These are phyloP conservation scores for Melanophora roralis DNA, from an alignment of 2,888 invertebrate genomes.

Conservation along the genomic window DNA sequence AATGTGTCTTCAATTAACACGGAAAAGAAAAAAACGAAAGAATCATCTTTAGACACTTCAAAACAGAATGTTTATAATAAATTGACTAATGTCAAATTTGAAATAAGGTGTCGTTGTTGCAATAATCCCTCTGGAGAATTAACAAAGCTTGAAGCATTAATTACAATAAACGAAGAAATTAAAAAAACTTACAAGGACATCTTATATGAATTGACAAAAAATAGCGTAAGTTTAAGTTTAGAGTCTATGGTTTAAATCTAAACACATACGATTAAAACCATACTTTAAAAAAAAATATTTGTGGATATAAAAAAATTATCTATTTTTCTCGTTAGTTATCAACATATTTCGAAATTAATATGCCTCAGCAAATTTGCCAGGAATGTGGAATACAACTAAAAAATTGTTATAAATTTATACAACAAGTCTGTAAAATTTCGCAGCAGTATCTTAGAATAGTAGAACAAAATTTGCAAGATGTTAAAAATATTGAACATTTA, in stretches of 20 bases:
- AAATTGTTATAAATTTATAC: constrained; percentile 37
- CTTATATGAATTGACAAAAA: constrained; percentile 29
- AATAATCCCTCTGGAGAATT: constrained; percentile 27
- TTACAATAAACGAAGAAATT: not conserved
- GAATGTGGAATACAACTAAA: constrained; percentile 28
- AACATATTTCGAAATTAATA: not conserved
- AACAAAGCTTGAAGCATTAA: not conserved
- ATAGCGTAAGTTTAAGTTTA: constrained; percentile 7
- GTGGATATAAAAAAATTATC: not conserved
- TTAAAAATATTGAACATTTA: constrained; percentile 39
- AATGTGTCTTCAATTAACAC: not conserved
- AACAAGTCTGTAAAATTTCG: constrained; percentile 7
- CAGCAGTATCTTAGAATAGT: constrained; percentile 10
- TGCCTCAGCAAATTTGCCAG: constrained; percentile 50
- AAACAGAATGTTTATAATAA: constrained; percentile 9
- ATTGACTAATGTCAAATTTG: not conserved
- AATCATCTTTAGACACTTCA: not conserved
- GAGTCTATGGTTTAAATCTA: too few relatives aligned
- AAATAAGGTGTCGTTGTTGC: constrained; percentile 45
- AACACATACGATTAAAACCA: too few relatives aligned
- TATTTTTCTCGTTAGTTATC: constrained; percentile 15
- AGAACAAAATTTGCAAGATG: not conserved
- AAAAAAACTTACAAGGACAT: constrained; percentile 33
- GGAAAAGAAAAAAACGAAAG: not conserved
- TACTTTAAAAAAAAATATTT: too few relatives aligned